phyloP scores from a whole-genome alignment of 1,140 invertebrate species.

The Procambarus clarkii region DNA sequence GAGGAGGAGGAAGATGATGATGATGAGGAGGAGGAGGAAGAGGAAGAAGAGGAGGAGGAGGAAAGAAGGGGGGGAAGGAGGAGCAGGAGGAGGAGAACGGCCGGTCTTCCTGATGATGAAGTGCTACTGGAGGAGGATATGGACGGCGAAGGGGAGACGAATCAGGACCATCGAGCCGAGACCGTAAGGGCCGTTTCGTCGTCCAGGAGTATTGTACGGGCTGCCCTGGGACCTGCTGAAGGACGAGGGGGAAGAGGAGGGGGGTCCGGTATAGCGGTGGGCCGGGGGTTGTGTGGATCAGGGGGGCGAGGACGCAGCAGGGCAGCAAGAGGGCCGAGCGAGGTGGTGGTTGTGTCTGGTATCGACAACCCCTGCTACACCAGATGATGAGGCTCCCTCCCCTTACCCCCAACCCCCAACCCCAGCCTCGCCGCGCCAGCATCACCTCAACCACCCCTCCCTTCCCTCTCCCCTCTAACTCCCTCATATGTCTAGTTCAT shows the following conservation, averaged over 20 bases:
- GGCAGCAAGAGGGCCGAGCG: neutral
- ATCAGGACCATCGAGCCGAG: neutral
- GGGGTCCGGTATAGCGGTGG: neutral
- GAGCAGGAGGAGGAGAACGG: constrained; percentile 22
- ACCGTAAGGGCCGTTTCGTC: constrained; percentile 4
- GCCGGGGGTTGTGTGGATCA: neutral
- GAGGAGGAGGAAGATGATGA: constrained; percentile 57
- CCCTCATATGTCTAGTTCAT: neutral
- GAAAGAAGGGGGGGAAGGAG: constrained; percentile 29
- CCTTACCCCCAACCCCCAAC: neutral
- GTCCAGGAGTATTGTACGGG: constrained; percentile 14
- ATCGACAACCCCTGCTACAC: constrained; percentile 67
- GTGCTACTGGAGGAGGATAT: constrained; percentile 7
- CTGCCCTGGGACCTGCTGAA: neutral
- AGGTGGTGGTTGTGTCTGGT: constrained; percentile 20
- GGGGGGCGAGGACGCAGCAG: neutral
- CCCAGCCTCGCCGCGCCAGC: neutral
- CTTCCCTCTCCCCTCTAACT: neutral
- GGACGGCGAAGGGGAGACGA: neutral
- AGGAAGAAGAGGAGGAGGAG: constrained; percentile 43
- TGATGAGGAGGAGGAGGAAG: neutral
- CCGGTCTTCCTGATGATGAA: constrained; percentile 27
- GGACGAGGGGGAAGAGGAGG: neutral
- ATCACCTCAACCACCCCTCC: neutral
- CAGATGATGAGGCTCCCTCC: constrained; percentile 62